Evolutionary conservation across 2,113 vertebrate species (phyloP), one percentile per base, ranked within the genome.

Genomic region (Mirounga angustirostris): DNA sequence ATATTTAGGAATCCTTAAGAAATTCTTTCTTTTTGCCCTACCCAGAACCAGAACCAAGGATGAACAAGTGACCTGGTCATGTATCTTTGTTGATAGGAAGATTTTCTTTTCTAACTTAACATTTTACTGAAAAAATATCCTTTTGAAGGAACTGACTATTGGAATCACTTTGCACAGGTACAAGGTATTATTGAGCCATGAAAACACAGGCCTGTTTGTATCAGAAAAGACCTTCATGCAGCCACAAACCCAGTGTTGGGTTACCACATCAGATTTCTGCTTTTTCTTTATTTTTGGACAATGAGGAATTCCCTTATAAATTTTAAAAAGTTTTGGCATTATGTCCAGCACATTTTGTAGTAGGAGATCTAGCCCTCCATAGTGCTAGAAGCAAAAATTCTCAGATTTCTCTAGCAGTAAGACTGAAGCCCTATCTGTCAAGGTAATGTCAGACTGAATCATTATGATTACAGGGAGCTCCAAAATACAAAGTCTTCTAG

Each of bases 101-200:
- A 36, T 12, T 74, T 54, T 65, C 84, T 61, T 11, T 11, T n/a
- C 2, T 63, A n/a, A 1, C 19, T 26, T 86, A 7, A 71, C 61
- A 59, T 92, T 94, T 78, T 36, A 79, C 46, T 88, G 61, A 96
- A 26, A 92, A 93, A 65, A 84, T 56, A 56, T 65, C 9, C 46
- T 19, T 89, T 65, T 92, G 58, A 91, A 80, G 61, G 16, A 86
- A 93, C 18, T 56, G 12, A 74, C 33, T 56, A 26, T n/a, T 84
- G 76, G 30, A 73, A 82, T 40, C 52, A 95, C n/a, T 59, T 83
- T 92, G 36, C 14, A 28, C 2, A 83, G 33, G 24, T 22, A 83
- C 24, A 80, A 78, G 21, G 3, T 56, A 46, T 71, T 63, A 50
- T 1, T 65, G 11, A 93, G 18, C 30, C 26, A 76, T 24, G 15